Base-by-base conservation (phyloP, 2,888 invertebrate species). In the Bedellia somnulentella region DNA sequence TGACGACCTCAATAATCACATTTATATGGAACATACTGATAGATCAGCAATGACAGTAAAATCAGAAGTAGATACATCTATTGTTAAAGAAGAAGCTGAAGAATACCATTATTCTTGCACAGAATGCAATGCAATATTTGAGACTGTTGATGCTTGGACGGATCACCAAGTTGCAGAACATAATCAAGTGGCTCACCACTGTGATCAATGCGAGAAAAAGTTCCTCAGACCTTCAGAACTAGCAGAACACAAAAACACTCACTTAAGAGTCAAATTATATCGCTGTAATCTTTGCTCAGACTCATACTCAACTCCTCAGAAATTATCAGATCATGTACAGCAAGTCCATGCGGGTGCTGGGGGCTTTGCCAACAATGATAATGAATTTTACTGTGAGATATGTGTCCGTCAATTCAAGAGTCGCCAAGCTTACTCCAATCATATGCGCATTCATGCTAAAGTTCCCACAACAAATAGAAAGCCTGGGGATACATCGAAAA, bases 201-300 rank as follows among this genome's bases (percentile, higher is more conserved):
- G 85, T 35, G 78, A 78, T 9, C 80, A 85, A 28, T 86, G 85
- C 41, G 80, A 80, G 10, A 79, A 81, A 46, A 75, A 79, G 30
- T 85, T 84, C 52, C 52, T 77, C 28, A 75, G 81, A 3, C 78
- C 80, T 14, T 67, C 71, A 0, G 83, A 85, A 38, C 58, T 85
- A 2, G 79, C 80, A 1, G 83, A 85, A 43, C 86, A 86, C 44
- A 78, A 82, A 36, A 83, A 80, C 43, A 77, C 80, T 4, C 85
- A 86, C 49, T 61, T 85, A 37, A 80, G 83, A 41, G 76, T 84
- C 2, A 85, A 85, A 43, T 76, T 85, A 28, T 85, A 81, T 37
- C 79, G 81, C 1, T 81, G 82, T 40, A 79, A 71, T 13, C 53
- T 80, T 14, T 82, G 82, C 36, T 52, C 76, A 2, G 79, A 80